A percentile compares a stretch with the other conserved stretches of the same genome.
These are phyloP conservation scores for Stegostoma tigrinum DNA, from an alignment of 2,113 vertebrate genomes.

Conservation along the genomic window DNA sequence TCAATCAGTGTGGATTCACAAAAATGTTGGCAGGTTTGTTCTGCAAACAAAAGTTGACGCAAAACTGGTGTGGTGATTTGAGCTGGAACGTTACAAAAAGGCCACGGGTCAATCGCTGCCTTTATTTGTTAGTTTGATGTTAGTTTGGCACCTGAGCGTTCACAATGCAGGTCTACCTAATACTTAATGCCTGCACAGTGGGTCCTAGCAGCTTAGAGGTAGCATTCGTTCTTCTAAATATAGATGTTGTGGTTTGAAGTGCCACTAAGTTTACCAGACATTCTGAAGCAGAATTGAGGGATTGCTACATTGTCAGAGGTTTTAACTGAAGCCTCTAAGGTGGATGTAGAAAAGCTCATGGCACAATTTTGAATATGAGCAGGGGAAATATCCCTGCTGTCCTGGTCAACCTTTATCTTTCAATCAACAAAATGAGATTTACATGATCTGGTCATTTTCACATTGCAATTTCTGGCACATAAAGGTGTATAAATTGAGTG, in stretches of 20 bases:
- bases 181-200: neutral
- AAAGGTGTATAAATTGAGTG: neutral
- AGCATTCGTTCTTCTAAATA: neutral
- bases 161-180: neutral
- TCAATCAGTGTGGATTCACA: neutral
- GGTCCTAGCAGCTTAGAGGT: neutral
- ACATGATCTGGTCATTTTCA: neutral
- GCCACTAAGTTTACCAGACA: neutral
- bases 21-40: neutral
- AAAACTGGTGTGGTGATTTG: neutral
- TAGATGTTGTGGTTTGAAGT: neutral
- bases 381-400: neutral
- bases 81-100: neutral
- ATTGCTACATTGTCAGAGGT: neutral
- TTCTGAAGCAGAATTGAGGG: neutral
- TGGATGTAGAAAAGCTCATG: neutral
- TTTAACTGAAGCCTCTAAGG: neutral
- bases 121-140: neutral
- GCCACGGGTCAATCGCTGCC: neutral
- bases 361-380: neutral
- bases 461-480: neutral
- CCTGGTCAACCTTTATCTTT: too few species aligned
- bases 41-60: neutral
- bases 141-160: neutral
- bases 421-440: neutral